Evolutionary conservation across 2,113 vertebrate genomes (phyloP), one percentile per base, ranked within the genome.

Genomic region (Thryonomys swinderianus): DNA sequence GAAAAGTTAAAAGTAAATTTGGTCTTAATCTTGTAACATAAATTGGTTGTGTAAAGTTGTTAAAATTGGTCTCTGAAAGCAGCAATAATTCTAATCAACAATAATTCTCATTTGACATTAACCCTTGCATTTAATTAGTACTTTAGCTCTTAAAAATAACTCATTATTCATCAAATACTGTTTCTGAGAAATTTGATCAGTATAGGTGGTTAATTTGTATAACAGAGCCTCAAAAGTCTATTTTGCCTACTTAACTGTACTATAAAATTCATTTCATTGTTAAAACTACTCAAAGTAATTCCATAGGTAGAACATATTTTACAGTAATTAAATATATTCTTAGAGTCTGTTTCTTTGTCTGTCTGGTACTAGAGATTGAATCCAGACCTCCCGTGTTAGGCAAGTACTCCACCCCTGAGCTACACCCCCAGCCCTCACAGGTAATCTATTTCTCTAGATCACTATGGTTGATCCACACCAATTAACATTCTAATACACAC

Each of bases 1-100:
- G 34, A 91, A 94, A 96, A 93, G 51, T 82, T 91, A 88, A 85
- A 93, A 90, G 71, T 57, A 92, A 90, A 51, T 79, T n/a, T 92
- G 40, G 40, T 32, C 81, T 93, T 87, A 92, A 82, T 85, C 59
- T 87, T 90, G 23, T 66, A 85, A 87, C 76, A 76, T 79, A 16
- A 7, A 45, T 71, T 17, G 2, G 9, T 18, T 79, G 25, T 71
- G 2, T 90, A 92, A 86, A 80, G 57, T 61, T 87, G 82, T 92
- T 74, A 88, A 57, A n/a, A 42, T 16, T 69, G 18, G 42, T 61
- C 94, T 93, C 73, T 78, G 18, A 93, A 95, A 66, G 48, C 34
- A 87, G 40, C 55, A 91, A 0, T 61, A n/a, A 90, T 90, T 86
- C 48, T 88, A 34, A 61, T n/a, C 55, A 86, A 45, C 66, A 91